Evolutionary conservation across 2,888 invertebrate genomes (phyloP).

Genomic region (Danaus chrysippus): DNA sequence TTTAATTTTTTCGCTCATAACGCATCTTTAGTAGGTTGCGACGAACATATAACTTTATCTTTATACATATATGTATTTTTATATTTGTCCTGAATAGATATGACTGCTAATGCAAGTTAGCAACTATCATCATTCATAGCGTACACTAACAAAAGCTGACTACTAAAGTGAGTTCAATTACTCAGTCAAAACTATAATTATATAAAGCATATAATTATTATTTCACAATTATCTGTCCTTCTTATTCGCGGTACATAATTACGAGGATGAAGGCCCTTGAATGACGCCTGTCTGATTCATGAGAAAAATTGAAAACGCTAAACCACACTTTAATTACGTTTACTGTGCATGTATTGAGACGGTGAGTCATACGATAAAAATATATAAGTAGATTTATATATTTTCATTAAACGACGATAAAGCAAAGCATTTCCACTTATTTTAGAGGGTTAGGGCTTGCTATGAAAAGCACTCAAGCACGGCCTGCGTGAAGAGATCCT

Average conservation of each 20-base stretch:
- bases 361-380: conserved; percentile 1
- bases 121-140: too few relatives aligned
- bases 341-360: background rate
- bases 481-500: conserved; percentile 9
- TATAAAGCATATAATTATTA: too few relatives aligned
- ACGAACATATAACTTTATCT: too few relatives aligned
- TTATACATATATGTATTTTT: too few relatives aligned
- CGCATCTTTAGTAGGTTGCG: too few relatives aligned
- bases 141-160: too few relatives aligned
- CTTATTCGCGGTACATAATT: conserved; percentile 20
- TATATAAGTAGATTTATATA: conserved; percentile 28
- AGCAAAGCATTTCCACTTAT: conserved; percentile 1
- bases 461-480: conserved; percentile 32
- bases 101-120: too few relatives aligned
- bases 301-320: conserved; percentile 24
- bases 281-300: conserved; percentile 31
- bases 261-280: conserved; percentile 26
- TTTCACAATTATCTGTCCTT: too few relatives aligned
- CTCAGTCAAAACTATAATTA: too few relatives aligned
- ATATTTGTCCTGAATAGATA: too few relatives aligned
- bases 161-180: too few relatives aligned
- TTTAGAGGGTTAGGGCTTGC: conserved; percentile 29
- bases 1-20: too few relatives aligned
- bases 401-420: conserved; percentile 12
- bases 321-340: conserved; percentile 12